These are phyloP conservation scores for Atherinomorus stipes DNA, from an alignment of 2,113 vertebrate species.

Conservation along the genomic window DNA sequence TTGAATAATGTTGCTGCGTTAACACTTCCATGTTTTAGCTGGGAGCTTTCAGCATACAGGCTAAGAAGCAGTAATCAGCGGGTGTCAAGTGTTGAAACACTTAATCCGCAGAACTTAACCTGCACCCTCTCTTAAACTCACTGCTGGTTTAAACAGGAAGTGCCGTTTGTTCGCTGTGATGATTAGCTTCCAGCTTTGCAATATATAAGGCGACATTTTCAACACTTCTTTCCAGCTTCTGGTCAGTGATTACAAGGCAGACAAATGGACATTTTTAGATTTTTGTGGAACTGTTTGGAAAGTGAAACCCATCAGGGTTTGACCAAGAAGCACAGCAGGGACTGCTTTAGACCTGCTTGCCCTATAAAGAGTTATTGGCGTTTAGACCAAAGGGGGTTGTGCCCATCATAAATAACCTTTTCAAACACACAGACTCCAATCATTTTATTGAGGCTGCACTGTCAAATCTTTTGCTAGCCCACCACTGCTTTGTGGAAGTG, in stretches of 20 bases:
- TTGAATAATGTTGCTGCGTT: conserved; percentile 1
- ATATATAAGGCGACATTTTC: conserved; percentile 37
- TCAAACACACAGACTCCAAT: conserved; percentile 73
- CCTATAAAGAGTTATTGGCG: conserved; percentile 74
- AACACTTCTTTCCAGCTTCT: conserved; percentile 25
- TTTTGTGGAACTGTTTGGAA: conserved; percentile 62
- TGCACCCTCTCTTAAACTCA: conserved; percentile 4
- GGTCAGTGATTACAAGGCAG: conserved; percentile 38
- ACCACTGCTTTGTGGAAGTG: conserved; percentile 63
- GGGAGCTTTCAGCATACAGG: too few species aligned
- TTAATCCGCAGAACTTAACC: too few species aligned
- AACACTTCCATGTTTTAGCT: too few species aligned
- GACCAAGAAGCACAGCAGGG: conserved; percentile 69
- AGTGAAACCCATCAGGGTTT: conserved; percentile 46
- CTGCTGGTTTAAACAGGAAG: conserved; percentile 11
- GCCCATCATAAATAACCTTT: conserved; percentile 83
- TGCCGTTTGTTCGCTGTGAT: not conserved
- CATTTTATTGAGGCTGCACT: conserved; percentile 59
- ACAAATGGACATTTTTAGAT: conserved; percentile 36
- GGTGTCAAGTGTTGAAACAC: too few species aligned
- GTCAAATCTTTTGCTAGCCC: conserved; percentile 64
- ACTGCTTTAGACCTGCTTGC: conserved; percentile 48
- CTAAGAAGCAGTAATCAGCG: too few species aligned
- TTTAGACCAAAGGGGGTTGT: conserved; percentile 70
- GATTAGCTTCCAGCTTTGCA: conserved; percentile 18